Conservation (phyloP, 2,113 vertebrate species). For the Epinephelus moara region DNA sequence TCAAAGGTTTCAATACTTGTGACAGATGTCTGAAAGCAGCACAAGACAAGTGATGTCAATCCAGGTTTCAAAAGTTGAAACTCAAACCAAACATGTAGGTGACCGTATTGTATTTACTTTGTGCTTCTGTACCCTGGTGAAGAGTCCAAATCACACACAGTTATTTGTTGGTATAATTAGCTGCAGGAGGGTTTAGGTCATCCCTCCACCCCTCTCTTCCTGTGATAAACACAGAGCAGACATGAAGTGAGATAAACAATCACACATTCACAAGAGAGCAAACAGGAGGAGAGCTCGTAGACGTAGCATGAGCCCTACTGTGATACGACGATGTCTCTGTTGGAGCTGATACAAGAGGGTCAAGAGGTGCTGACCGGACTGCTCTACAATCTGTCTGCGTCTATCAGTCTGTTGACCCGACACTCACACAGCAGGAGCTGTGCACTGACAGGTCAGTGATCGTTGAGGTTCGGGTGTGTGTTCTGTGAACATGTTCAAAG, state of each 20-base stretch:
- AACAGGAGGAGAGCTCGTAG: not conserved
- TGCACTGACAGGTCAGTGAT: slow-evolving; percentile 48
- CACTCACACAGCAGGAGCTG: slow-evolving; percentile 22
- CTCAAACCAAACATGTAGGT: not conserved
- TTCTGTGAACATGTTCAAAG: not conserved
- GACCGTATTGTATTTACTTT: not conserved
- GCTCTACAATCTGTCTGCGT: slow-evolving; percentile 34
- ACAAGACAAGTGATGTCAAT: too few species aligned
- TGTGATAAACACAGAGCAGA: slow-evolving; percentile 67
- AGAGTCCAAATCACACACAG: not conserved
- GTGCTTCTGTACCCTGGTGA: not conserved
- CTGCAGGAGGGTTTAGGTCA: slow-evolving; percentile 43
- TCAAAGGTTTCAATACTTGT: not conserved
- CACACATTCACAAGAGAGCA: slow-evolving; percentile 27
- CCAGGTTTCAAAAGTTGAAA: not conserved
- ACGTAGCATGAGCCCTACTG: not conserved
- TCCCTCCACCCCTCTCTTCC: slow-evolving; percentile 70
- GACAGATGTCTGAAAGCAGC: too few species aligned
- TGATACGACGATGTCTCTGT: slow-evolving; percentile 42
- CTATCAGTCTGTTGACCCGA: slow-evolving; percentile 49
- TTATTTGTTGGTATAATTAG: slow-evolving; percentile 38
- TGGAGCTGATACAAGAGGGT: slow-evolving; percentile 55
- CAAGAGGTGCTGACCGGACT: slow-evolving; percentile 30
- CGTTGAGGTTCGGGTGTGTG: not conserved
- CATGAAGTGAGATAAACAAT: slow-evolving; percentile 65